Evolutionary conservation across 2,113 vertebrate genomes (phyloP).

Genomic region (Hiodon alosoides): DNA sequence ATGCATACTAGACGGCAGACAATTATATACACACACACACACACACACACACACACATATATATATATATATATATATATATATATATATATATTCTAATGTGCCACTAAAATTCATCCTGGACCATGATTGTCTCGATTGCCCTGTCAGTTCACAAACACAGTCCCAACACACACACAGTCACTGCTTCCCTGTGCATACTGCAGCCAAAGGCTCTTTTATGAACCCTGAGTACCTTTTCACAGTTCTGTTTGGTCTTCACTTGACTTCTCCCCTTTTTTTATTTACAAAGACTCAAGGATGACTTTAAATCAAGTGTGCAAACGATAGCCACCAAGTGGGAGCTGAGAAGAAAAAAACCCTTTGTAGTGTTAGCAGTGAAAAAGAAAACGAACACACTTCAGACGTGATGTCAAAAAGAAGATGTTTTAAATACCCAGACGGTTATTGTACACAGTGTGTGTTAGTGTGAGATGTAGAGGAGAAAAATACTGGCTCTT

Average conservation of each 20-base stretch:
- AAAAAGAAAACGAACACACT: not conserved
- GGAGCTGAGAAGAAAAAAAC: no score
- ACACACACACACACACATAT: no score
- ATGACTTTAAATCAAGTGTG: not conserved
- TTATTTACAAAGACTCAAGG: conserved; percentile 16
- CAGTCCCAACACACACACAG: no score
- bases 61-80: no score
- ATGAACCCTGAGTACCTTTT: conserved; percentile 9
- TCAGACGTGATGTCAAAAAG: not conserved
- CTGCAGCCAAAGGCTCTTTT: no score
- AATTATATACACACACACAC: no score
- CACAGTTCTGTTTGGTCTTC: conserved; percentile 35
- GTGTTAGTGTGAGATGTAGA: conserved; percentile 31
- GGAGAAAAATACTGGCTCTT: conserved; percentile 41
- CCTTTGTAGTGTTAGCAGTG: not conserved
- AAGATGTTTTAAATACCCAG: no score
- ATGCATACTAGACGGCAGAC: no score
- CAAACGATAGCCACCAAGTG: not conserved
- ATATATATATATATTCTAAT: no score
- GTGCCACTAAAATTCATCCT: not conserved
- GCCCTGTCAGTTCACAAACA: not conserved
- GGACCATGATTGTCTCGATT: not conserved
- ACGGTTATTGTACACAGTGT: not conserved
- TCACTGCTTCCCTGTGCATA: no score
- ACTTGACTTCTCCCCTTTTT: conserved; percentile 38